Base-by-base conservation (phyloP, 1,140 invertebrate genomes). In the Bombus cullumanus region DNA sequence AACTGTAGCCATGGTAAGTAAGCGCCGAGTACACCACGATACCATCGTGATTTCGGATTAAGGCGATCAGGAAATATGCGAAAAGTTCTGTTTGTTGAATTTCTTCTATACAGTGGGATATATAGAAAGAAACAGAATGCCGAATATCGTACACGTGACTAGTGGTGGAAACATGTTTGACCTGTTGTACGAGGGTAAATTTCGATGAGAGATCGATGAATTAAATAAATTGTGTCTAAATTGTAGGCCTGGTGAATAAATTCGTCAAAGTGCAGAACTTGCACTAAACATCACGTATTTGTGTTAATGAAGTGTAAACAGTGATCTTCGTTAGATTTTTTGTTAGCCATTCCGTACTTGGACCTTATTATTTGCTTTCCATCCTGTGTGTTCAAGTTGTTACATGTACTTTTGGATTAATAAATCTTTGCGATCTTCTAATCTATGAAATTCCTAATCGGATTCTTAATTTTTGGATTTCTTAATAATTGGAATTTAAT, bases 1-100 rank as follows among this genome's bases (percentile, higher is more conserved):
- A 92, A 88, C 89, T 89, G 85, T 94, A 92, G 91, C 79, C 78
- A 94, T 94, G 93, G 93, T 94, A 93, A 94, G 94, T 94, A 80
- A 76, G 43, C 59, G 66, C 57, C 76, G 83, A n/a, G 22, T 31
- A 72, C 66, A 22, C 34, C 74, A 2, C 31, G 82, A 53, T 57
- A 68, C 47, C 62, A 68, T n/a, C 43, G 82, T 78, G 74, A 71
- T 57, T 69, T 83, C 22, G 28, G 64, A 31, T 69, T 78, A 37
- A n/a, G 12, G n/a, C 53, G 6, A 5, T 34, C 53, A 37, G 53
- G 31, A 69, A 62, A 39, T 57, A 72, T 13, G 47, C 39, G 71
- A 69, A 15, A 57, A 15, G 64, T 53, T 3, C 31, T 43, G 22
- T 78, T 68, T 31, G 41, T 59, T 47, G 31, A 73, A 66, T 57